These are phyloP conservation scores for Grammomys surdaster DNA, from an alignment of 2,113 vertebrate genomes.

Conservation along the genomic window DNA sequence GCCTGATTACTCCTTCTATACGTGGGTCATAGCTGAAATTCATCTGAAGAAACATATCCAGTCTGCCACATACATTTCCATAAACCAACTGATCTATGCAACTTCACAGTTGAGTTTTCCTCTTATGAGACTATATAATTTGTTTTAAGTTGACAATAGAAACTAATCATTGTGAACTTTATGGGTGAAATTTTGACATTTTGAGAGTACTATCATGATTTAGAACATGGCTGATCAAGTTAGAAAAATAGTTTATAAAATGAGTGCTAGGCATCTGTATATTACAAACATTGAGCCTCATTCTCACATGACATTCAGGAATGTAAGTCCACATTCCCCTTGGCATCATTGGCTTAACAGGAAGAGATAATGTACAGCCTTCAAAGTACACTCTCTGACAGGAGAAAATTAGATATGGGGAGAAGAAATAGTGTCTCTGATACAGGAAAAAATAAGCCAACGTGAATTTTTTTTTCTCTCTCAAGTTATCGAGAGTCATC, in stretches of 20 bases:
- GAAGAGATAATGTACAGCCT: neutral
- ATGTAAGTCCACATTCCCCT: neutral
- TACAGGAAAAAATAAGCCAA: neutral
- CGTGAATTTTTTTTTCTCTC: too few relatives aligned
- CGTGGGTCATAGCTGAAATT: neutral
- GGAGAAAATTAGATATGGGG: neutral
- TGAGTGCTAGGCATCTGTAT: neutral
- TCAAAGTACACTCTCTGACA: neutral
- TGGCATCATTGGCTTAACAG: neutral
- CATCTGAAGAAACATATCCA: neutral
- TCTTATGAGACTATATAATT: neutral
- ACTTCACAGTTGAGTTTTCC: neutral
- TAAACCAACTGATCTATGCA: neutral
- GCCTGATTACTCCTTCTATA: neutral
- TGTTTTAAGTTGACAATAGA: neutral
- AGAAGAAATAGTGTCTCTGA: neutral
- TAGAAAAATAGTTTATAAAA: neutral
- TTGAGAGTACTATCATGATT: neutral
- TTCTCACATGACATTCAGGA: neutral
- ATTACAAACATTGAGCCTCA: neutral
- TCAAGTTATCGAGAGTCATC: neutral
- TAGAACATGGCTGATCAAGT: neutral
- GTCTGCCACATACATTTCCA: neutral
- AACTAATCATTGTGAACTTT: neutral
- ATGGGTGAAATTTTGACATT: neutral